These are phyloP conservation scores for Spilosoma lubricipeda DNA, from an alignment of 2,888 invertebrate genomes.

Conservation along the genomic window DNA sequence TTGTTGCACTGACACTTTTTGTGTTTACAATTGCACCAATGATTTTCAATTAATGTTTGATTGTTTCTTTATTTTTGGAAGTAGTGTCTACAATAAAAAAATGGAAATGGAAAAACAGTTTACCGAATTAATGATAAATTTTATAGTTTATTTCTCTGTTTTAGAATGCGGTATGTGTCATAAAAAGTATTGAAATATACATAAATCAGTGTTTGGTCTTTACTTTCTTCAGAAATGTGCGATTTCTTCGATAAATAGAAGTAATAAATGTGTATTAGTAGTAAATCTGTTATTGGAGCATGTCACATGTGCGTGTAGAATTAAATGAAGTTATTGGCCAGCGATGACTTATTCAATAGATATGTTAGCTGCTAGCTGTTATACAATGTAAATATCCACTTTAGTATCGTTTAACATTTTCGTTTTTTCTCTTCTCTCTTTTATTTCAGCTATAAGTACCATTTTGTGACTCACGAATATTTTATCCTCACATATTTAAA, in stretches of 20 bases:
- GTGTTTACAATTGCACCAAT: neutral
- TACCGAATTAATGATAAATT: neutral
- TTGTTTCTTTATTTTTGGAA: too few species aligned
- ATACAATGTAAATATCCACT: neutral
- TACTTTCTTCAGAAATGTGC: neutral
- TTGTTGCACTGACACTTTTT: constrained; percentile 33
- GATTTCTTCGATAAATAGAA: neutral
- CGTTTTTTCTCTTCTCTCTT: neutral
- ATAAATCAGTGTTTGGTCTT: neutral
- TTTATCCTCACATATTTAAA: too few species aligned
- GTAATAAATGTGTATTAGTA: neutral
- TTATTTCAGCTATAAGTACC: neutral
- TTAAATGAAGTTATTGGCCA: neutral
- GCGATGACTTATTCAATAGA: neutral
- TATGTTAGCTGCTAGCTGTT: neutral
- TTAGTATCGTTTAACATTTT: neutral
- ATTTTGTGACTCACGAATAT: neutral
- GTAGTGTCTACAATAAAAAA: too few species aligned
- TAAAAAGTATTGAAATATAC: neutral
- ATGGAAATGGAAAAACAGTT: neutral
- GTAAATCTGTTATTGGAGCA: neutral
- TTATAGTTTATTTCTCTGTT: neutral
- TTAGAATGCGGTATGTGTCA: neutral
- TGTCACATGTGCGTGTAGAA: neutral
- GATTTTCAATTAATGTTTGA: neutral